phyloP scores from a whole-genome alignment of 2,888 invertebrate species.

The Catotricha subobsoleta region DNA sequence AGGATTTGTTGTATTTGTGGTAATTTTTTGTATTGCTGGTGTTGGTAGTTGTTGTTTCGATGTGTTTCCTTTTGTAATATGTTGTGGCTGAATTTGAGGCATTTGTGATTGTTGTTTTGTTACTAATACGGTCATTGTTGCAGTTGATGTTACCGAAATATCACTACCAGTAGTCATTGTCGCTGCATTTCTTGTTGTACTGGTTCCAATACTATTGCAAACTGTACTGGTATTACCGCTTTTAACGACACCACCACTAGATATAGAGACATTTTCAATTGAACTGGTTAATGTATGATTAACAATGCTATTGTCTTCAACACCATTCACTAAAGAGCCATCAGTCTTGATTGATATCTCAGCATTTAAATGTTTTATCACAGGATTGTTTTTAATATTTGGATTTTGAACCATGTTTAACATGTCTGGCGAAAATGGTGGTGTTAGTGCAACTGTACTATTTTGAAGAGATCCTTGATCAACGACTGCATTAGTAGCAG shows the following conservation, averaged over 20 bases:
- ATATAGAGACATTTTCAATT: neutral
- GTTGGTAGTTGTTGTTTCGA: neutral
- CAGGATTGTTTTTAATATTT: slow-evolving; percentile 22
- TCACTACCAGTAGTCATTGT: slow-evolving; percentile 33
- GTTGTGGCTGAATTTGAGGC: neutral
- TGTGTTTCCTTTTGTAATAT: neutral
- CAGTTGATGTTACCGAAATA: slow-evolving; percentile 7
- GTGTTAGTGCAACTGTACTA: slow-evolving; percentile 34
- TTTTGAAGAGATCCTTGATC: too few relatives aligned
- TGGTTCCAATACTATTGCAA: too few relatives aligned
- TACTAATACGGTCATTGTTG: neutral
- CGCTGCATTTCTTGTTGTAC: slow-evolving; percentile 34
- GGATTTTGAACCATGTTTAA: slow-evolving; percentile 16
- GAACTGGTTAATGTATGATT: slow-evolving; percentile 1
- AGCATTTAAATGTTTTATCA: slow-evolving; percentile 34
- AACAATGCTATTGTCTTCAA: slow-evolving; percentile 15
- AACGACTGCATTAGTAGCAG: slow-evolving; percentile 18
- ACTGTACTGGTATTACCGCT: too few relatives aligned
- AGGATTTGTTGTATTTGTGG: neutral
- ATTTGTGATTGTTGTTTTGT: neutral
- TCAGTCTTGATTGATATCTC: slow-evolving; percentile 56
- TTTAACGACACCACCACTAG: slow-evolving; percentile 11
- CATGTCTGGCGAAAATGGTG: slow-evolving; percentile 38
- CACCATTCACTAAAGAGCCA: slow-evolving; percentile 23
- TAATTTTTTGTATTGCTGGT: neutral